These are phyloP conservation scores for Caenorhabditis japonica DNA, from an alignment of 2,888 invertebrate genomes.

Conservation along the genomic window DNA sequence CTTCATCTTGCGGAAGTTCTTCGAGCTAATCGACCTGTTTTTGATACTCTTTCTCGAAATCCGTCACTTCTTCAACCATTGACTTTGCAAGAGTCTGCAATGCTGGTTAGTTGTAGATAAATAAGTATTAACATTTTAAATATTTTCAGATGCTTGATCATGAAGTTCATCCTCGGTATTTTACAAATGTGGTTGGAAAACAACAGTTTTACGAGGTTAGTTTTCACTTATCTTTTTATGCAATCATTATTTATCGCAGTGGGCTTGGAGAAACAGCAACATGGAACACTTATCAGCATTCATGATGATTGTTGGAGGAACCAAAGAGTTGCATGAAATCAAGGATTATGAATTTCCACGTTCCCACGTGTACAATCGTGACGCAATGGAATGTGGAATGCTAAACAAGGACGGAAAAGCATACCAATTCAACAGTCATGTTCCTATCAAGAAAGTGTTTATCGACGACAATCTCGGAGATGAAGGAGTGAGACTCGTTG, in stretches of 20 bases:
- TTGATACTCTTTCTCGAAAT: not conserved
- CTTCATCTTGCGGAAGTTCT: constrained; percentile 23
- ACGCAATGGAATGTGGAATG: too few species aligned
- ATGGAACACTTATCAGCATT: constrained; percentile 12
- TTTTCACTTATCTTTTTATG: too few species aligned
- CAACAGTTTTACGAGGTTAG: constrained; percentile 17
- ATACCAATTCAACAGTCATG: too few species aligned
- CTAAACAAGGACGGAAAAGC: too few species aligned
- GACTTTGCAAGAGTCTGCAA: not conserved
- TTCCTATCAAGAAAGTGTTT: too few species aligned
- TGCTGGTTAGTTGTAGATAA: constrained; percentile 3
- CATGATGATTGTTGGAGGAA: constrained; percentile 3
- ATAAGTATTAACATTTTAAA: not conserved
- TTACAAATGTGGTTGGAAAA: not conserved
- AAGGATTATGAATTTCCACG: not conserved
- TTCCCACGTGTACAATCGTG: not conserved
- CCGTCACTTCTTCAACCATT: not conserved
- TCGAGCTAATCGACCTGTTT: constrained; percentile 14
- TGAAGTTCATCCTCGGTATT: not conserved
- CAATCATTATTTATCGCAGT: constrained; percentile 3
- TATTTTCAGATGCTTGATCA: constrained; percentile 5
- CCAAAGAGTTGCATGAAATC: not conserved
- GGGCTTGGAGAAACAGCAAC: not conserved
- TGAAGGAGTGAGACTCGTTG: too few species aligned
- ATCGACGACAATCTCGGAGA: too few species aligned